Evolutionary conservation across 1,140 invertebrate genomes (phyloP), one percentile per base, ranked within the genome.

Genomic region (Heliothis virescens): DNA sequence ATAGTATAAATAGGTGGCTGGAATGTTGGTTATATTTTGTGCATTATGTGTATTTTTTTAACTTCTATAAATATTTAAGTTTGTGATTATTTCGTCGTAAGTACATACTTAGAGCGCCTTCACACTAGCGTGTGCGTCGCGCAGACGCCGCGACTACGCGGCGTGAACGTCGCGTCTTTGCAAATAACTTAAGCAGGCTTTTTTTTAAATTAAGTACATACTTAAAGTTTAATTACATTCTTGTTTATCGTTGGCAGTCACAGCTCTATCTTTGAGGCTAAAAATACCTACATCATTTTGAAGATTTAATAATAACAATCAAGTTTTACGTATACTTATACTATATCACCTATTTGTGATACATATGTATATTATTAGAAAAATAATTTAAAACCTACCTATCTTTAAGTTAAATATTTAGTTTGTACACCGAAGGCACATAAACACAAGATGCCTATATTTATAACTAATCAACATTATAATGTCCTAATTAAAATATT

Each of bases 311-410:
- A 29, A 60, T 60, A 13, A 60, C 21, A 60, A 26, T 60, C 11
- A 12, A 60, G 21, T 29, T 29, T 29, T 60, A 29, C 57, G 13
- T 59, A 59, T 21, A 21, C 10, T 10, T 41, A 41, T 41, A 41
- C 34, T 41, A 41, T 41, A 1, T 41, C 34, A 63, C 60, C 29
- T 63, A 48, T 67, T 67, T 67, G 63, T 67, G 63, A 67, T 65
- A 65, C 41, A 41, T 16, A n/a, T n/a, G n/a, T n/a, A n/a, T 18
- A 57, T 18, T 21, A 26, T 26, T 60, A 60, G 13, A 29, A 60
- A 60, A 60, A 60, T 60, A 60, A 29, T 26, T 26, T 60, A 21
- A 59, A 60, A 13, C 3, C 26, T 60, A 41, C 57, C 26, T 21
- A 21, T 13, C 2, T 29, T 60, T 1, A 60, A 26, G 11, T 60